Percentiles rank a stretch among this genome's conserved stretches.
These are phyloP conservation scores for Heterotilapia buettikoferi DNA, from an alignment of 2,113 vertebrate species.

Conservation along the genomic window DNA sequence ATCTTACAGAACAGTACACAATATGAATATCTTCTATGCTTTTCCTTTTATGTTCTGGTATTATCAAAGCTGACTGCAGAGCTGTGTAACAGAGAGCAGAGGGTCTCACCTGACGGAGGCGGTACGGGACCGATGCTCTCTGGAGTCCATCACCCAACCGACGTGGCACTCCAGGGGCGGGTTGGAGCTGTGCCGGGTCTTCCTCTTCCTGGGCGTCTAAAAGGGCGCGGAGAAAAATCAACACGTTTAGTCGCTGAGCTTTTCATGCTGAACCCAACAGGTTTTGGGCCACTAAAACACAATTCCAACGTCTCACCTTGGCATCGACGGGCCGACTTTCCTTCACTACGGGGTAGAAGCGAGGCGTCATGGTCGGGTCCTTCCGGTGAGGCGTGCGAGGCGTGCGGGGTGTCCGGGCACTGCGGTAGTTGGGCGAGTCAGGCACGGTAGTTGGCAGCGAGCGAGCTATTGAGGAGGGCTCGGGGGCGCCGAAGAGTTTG, in stretches of 20 bases:
- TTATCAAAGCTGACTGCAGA: not conserved
- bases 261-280: not conserved
- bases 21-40: not conserved
- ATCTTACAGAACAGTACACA: not conserved
- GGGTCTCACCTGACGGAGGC: conserved; percentile 87
- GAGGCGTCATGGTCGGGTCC: conserved; percentile 87
- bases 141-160: conserved; percentile 99
- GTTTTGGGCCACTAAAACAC: not conserved
- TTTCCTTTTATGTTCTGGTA: not conserved
- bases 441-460: conserved; percentile 95
- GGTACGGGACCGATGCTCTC: conserved; percentile 91
- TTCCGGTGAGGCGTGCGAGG: conserved; percentile 93
- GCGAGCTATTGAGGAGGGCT: conserved; percentile 87
- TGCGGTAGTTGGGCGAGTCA: conserved; percentile 93
- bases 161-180: conserved; percentile 97
- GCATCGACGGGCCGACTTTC: conserved; percentile 92
- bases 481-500: conserved; percentile 92
- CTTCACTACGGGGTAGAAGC: conserved; percentile 98
- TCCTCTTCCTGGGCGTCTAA: conserved; percentile 94
- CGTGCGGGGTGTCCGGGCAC: conserved; percentile 88
- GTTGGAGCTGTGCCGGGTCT: conserved; percentile 97
- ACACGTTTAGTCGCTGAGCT: not conserved
- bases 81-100: not conserved
- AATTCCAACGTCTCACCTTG: conserved; percentile 73
- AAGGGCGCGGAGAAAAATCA: rapidly evolving